These are phyloP conservation scores for Macrophya alboannulata DNA, from an alignment of 2,888 invertebrate species.

Conservation along the genomic window DNA sequence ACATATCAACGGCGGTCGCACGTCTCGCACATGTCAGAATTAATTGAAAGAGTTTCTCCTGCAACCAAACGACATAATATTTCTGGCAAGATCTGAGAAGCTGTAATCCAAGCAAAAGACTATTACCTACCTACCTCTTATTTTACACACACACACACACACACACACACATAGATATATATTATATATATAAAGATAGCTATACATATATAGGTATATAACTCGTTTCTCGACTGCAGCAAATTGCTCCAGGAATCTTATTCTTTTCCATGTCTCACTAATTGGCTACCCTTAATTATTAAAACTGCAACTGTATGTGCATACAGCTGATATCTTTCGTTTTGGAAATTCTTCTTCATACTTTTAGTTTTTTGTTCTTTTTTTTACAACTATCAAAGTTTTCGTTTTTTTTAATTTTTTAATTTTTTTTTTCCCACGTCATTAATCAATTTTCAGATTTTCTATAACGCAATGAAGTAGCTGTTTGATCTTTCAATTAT, in stretches of 20 bases:
- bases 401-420: no score
- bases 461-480: no score
- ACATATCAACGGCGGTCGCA: background rate
- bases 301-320: background rate
- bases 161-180: no score
- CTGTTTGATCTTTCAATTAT: no score
- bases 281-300: constrained; percentile 4
- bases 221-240: background rate
- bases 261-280: background rate
- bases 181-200: no score
- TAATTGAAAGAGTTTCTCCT: constrained; percentile 14
- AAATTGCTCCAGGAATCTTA: background rate
- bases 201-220: background rate
- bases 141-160: background rate
- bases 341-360: background rate
- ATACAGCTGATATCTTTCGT: background rate
- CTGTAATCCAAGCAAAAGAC: background rate
- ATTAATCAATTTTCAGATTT: no score
- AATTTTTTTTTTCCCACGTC: no score
- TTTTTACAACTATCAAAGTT: background rate
- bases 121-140: background rate
- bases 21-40: background rate
- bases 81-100: background rate
- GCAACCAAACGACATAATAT: background rate
- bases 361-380: background rate